Percentiles rank a stretch among this genome's conserved stretches.
Evolutionary conservation across 2,888 invertebrate genomes (phyloP).

Genomic region (Pediacus dermestoides): DNA sequence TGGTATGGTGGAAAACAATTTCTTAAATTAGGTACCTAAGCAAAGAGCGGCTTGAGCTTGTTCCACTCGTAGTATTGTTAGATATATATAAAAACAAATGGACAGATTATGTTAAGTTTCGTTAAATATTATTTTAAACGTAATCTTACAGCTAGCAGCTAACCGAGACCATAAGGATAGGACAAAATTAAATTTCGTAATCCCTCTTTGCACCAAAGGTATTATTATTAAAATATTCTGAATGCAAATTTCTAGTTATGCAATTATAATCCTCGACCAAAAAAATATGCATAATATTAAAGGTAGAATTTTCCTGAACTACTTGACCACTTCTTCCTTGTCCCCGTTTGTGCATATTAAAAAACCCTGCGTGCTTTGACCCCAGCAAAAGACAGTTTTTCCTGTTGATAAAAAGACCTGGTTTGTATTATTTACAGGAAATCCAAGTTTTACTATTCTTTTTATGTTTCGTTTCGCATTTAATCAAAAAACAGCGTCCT

Average conservation of each 20-base stretch:
- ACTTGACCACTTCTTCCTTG: too few relatives aligned
- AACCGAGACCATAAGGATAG: not conserved
- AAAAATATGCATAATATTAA: too few relatives aligned
- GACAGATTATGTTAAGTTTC: slow-evolving; percentile 32
- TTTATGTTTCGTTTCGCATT: slow-evolving; percentile 4
- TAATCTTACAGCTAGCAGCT: slow-evolving; percentile 2
- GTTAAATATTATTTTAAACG: slow-evolving; percentile 2
- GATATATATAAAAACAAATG: slow-evolving; percentile 34
- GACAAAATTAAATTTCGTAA: slow-evolving; percentile 35
- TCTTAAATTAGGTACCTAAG: slow-evolving; percentile 23
- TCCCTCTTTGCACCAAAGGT: slow-evolving; percentile 7
- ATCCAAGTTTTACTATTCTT: slow-evolving; percentile 4
- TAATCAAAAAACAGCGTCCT: not conserved
- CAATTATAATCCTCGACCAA: too few relatives aligned
- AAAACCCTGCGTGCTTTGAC: too few relatives aligned
- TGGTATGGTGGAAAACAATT: slow-evolving; percentile 20
- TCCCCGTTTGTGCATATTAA: too few relatives aligned
- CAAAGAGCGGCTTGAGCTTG: slow-evolving; percentile 12
- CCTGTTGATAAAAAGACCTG: too few relatives aligned
- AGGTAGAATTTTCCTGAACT: too few relatives aligned
- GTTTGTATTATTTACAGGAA: slow-evolving; percentile 3
- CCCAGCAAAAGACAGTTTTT: too few relatives aligned
- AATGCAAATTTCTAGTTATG: slow-evolving; percentile 5
- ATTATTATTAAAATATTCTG: slow-evolving; percentile 10
- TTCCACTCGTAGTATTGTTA: slow-evolving; percentile 9